These are phyloP conservation scores for Drosophila niveifrons DNA, from an alignment of 2,888 invertebrate genomes.

Conservation along the genomic window DNA sequence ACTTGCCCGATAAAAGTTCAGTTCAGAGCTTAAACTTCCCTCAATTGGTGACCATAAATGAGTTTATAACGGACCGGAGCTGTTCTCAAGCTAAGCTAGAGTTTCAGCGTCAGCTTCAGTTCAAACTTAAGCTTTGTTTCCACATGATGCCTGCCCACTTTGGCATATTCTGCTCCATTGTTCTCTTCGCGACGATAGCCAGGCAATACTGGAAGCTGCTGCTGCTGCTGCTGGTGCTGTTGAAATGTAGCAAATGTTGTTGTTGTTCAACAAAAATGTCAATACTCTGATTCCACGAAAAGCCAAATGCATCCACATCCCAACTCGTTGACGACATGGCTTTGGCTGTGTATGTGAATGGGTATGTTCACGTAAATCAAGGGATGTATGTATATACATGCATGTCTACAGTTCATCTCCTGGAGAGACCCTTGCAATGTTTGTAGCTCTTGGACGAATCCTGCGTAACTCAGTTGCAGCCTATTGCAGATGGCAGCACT, in stretches of 20 bases:
- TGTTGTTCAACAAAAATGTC: slow-evolving; percentile 76
- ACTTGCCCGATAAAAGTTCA: slow-evolving; percentile 1
- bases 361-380: slow-evolving; percentile 7
- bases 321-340: slow-evolving; percentile 13
- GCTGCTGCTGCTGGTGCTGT: slow-evolving; percentile 36
- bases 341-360: slow-evolving; percentile 6
- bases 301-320: slow-evolving; percentile 55
- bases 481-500: slow-evolving; percentile 47
- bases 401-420: slow-evolving; percentile 53
- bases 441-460: slow-evolving; percentile 35
- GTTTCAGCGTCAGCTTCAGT: slow-evolving; percentile 8
- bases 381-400: not conserved
- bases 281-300: slow-evolving; percentile 84
- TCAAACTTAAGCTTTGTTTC: slow-evolving; percentile 57
- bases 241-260: slow-evolving; percentile 69
- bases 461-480: slow-evolving; percentile 75
- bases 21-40: slow-evolving; percentile 68
- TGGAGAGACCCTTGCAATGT: slow-evolving; percentile 15
- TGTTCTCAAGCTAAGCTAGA: slow-evolving; percentile 52
- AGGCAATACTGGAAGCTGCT: slow-evolving; percentile 64
- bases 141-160: slow-evolving; percentile 77
- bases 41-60: slow-evolving; percentile 84
- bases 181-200: slow-evolving; percentile 50
- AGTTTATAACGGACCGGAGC: slow-evolving; percentile 52
- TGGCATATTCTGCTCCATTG: slow-evolving; percentile 76